Base-by-base conservation (phyloP, 2,797 vertebrate genomes). In the Phrynocephalus vlangalii region DNA sequence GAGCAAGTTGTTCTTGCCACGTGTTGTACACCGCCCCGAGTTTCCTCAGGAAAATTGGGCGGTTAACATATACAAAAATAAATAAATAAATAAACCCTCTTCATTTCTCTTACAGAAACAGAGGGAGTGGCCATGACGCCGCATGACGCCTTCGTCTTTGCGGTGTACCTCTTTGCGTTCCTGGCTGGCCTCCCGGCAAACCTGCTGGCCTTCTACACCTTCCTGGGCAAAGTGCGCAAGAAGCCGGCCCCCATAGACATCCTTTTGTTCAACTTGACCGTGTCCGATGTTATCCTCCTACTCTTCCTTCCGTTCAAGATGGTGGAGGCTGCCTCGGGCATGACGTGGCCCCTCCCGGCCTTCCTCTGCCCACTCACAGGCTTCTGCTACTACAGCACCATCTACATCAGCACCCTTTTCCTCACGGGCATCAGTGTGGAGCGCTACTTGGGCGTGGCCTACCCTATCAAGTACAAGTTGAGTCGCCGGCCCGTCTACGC, bases 331-430 rank as follows among this genome's bases (percentile, higher is more conserved):
- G 82, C 83, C 0, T 96, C 96, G 1, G 3, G 84, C 77, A 97
- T 97, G 95, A 44, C 0, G 0, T 99, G 98, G 98, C 44, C 82
- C 0, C 88, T 98, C 38, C 95, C 96, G 0, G 52, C 80, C 60
- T 10, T 89, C 1, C 92, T 98, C 44, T 99, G 98, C 9, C 97
- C 97, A 0, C 24, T 98, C 70, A 97, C 95, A 0, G 96, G 95
- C 0, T 98, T 98, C 28, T 83, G 97, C n/a, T 98, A 98, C 94
- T 99, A 97, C 93, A 97, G 97, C 94, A 98, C 97, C 94, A 98
- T 98, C 94, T 99, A 99, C 95, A 97, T 97, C 95, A 98, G 98
- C 96, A 98, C 97, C 0, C 94, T 98, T 83, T 96, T 98, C 78
- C 96, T 99, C 88, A 98, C 97, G 0, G 98, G 97, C 0, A 96